Percentiles rank a stretch among this genome's conserved stretches.
Evolutionary conservation across 2,113 vertebrate genomes (phyloP).

Genomic region (Meriones unguiculatus): DNA sequence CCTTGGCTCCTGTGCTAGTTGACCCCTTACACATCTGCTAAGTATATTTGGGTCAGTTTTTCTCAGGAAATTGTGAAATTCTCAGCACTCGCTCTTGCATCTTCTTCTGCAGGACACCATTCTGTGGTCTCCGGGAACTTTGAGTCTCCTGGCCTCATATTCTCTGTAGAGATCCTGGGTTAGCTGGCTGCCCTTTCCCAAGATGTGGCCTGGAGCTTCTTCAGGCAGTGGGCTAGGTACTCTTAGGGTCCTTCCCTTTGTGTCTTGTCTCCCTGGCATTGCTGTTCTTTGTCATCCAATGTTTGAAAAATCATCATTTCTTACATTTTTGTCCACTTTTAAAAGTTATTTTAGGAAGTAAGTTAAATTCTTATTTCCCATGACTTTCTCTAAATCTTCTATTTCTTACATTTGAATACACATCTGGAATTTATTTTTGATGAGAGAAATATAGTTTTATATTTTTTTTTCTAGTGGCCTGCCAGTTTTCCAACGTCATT

Average conservation of each 20-base stretch:
- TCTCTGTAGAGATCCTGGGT: neutral
- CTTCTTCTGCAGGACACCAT: neutral
- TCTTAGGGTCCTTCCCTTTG: neutral
- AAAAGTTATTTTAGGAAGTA: neutral
- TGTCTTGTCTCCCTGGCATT: neutral
- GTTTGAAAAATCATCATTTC: constrained; percentile 32
- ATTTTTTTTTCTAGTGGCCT: constrained; percentile 50
- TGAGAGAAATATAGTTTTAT: constrained; percentile 62
- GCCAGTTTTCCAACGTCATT: constrained; percentile 31
- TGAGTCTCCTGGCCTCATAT: neutral
- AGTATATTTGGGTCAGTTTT: neutral
- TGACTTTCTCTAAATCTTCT: constrained; percentile 48
- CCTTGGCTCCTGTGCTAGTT: neutral
- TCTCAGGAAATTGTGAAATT: neutral
- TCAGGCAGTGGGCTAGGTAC: neutral
- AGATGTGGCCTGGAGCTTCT: neutral
- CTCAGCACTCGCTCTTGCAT: too few species aligned
- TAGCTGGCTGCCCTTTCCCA: neutral
- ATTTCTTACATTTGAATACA: constrained; percentile 41
- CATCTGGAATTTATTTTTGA: constrained; percentile 68
- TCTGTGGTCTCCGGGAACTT: neutral
- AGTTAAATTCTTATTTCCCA: constrained; percentile 48
- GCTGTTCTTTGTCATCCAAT: neutral
- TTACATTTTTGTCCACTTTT: neutral
- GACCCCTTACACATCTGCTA: neutral